Evolutionary conservation across 2,888 invertebrate species (phyloP).

Genomic region (Drosophila melanocephala): DNA sequence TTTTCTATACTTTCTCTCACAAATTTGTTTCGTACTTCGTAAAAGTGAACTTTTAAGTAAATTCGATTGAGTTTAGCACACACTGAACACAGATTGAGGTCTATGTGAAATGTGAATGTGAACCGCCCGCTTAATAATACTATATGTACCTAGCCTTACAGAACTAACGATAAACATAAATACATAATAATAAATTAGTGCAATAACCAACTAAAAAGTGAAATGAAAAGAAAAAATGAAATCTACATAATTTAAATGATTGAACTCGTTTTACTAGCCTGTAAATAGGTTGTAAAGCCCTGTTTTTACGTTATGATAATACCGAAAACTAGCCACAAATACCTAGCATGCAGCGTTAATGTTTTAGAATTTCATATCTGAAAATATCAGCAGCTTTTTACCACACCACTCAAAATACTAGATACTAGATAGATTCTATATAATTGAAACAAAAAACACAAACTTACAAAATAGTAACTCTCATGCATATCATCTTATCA

Average conservation of each 20-base stretch:
- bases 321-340: conserved; percentile 54
- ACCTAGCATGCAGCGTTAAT: conserved; percentile 81
- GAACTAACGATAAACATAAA: conserved; percentile 28
- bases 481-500: neutral
- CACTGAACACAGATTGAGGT: neutral
- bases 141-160: conserved; percentile 38
- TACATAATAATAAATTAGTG: conserved; percentile 41
- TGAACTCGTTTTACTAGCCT: conserved; percentile 86
- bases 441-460: neutral
- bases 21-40: conserved; percentile 1
- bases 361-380: conserved; percentile 84
- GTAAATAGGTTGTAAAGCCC: conserved; percentile 86
- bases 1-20: neutral
- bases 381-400: conserved; percentile 62
- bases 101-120: conserved; percentile 13
- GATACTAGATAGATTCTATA: neutral
- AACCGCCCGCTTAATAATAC: conserved; percentile 19
- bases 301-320: conserved; percentile 81
- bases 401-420: conserved; percentile 1
- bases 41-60: neutral
- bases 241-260: conserved; percentile 61
- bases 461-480: neutral
- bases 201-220: conserved; percentile 36
- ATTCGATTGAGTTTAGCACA: conserved; percentile 5
- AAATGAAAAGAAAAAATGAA: conserved; percentile 12